Conservation (phyloP, 2,888 invertebrate species). For the Oligia latruncula region DNA sequence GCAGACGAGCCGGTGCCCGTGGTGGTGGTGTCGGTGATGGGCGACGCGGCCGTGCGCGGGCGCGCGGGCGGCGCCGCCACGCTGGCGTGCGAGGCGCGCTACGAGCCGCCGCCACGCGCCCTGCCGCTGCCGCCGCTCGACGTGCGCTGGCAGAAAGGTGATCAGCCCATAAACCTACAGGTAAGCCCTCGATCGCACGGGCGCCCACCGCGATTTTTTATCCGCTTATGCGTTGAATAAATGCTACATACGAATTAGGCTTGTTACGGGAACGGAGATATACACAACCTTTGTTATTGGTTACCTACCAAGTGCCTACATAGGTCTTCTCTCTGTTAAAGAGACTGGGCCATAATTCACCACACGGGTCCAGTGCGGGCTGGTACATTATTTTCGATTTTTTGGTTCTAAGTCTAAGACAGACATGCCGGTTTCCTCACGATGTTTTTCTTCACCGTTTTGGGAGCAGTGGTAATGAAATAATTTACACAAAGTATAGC, state of each 20-base stretch:
- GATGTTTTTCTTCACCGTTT: not conserved
- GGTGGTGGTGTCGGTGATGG: slow-evolving; percentile 67
- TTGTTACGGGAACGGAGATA: not conserved
- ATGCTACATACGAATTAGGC: not conserved
- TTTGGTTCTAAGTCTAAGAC: not conserved
- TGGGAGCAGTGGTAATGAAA: not conserved
- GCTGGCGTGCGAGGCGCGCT: slow-evolving; percentile 81
- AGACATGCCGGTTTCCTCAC: not conserved
- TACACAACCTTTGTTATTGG: not conserved
- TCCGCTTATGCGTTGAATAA: no score
- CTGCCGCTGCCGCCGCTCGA: slow-evolving; percentile 76
- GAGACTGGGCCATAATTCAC: not conserved
- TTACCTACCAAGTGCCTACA: not conserved
- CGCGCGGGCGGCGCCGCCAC: slow-evolving; percentile 73
- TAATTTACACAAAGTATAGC: not conserved
- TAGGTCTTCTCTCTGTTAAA: not conserved
- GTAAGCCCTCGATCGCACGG: slow-evolving; percentile 45
- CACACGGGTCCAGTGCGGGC: not conserved
- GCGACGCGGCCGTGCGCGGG: slow-evolving; percentile 64
- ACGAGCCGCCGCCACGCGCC: slow-evolving; percentile 71
- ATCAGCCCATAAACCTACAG: slow-evolving; percentile 70
- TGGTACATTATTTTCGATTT: not conserved
- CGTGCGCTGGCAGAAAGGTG: slow-evolving; percentile 76
- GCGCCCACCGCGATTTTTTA: not conserved
- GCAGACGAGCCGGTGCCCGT: slow-evolving; percentile 69